phyloP scores from a whole-genome alignment of 2,113 vertebrate genomes.

The Chaenocephalus aceratus region DNA sequence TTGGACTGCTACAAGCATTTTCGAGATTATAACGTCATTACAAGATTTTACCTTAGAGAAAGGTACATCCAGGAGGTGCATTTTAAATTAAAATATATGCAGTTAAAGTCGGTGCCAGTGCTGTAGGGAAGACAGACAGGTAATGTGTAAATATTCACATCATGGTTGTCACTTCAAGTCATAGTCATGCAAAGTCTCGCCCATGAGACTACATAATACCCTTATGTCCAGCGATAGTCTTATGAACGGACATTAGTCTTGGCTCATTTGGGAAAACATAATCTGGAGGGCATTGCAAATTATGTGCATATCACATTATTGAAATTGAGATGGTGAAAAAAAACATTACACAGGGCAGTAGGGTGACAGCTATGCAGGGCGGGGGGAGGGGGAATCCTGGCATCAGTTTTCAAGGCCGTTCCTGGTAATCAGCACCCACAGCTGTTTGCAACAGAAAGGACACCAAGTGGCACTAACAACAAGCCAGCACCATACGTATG shows the following conservation, averaged over 20 bases:
- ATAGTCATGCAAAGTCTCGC: constrained; percentile 32
- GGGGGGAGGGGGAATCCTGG: constrained; percentile 8
- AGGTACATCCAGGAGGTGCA: constrained; percentile 44
- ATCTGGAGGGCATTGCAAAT: constrained; percentile 46
- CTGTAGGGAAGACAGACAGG: constrained; percentile 28
- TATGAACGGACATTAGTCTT: constrained; percentile 55
- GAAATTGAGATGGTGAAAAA: constrained; percentile 19
- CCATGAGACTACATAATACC: constrained; percentile 37
- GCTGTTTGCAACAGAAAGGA: constrained; percentile 65
- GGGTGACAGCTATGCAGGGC: constrained; percentile 4
- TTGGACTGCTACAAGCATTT: constrained; percentile 63
- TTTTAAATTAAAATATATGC: constrained; percentile 54
- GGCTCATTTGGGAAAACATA: constrained; percentile 57
- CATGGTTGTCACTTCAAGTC: constrained; percentile 47
- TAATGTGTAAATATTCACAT: constrained; percentile 56
- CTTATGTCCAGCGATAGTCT: constrained; percentile 46
- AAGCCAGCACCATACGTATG: constrained; percentile 59
- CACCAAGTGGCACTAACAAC: constrained; percentile 40
- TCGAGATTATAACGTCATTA: constrained; percentile 78
- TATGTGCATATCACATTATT: constrained; percentile 27
- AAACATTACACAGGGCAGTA: background rate
- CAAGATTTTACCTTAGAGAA: constrained; percentile 53
- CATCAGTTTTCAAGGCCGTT: constrained; percentile 48
- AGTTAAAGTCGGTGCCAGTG: constrained; percentile 7
- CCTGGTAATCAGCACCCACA: constrained; percentile 58